Evolutionary conservation across 2,113 vertebrate species (phyloP).

Genomic region (Miniopterus natalensis): DNA sequence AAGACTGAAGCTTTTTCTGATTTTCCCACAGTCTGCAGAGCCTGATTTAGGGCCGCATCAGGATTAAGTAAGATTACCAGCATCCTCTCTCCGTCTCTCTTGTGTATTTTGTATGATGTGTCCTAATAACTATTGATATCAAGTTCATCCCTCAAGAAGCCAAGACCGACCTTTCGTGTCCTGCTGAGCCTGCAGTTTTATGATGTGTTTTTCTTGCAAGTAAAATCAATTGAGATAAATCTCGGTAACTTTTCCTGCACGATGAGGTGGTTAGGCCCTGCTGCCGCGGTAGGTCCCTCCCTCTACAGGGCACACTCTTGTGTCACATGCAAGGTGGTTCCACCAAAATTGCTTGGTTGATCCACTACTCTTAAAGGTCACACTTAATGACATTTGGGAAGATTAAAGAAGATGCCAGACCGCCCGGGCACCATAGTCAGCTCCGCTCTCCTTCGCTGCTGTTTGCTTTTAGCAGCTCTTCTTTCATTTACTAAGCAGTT

Average conservation of each 20-base stretch:
- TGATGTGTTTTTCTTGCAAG: conserved; percentile 86
- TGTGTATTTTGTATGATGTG: conserved; percentile 85
- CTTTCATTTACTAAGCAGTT: conserved; percentile 76
- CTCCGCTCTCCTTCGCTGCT: conserved; percentile 44
- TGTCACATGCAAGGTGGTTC: conserved; percentile 54
- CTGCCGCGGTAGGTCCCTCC: conserved; percentile 40
- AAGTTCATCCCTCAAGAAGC: conserved; percentile 88
- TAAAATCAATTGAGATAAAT: conserved; percentile 89
- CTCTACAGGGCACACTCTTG: not conserved
- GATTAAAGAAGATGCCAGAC: conserved; percentile 78
- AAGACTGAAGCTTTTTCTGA: conserved; percentile 71
- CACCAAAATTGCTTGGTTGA: conserved; percentile 80
- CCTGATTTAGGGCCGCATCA: conserved; percentile 77
- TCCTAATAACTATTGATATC: conserved; percentile 91
- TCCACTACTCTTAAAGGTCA: conserved; percentile 88
- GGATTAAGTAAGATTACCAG: conserved; percentile 90
- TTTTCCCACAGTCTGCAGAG: conserved; percentile 91
- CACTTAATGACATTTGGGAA: conserved; percentile 83
- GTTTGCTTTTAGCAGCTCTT: conserved; percentile 75
- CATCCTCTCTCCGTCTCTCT: conserved; percentile 83
- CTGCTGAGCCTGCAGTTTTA: conserved; percentile 88
- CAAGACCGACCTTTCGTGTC: conserved; percentile 87
- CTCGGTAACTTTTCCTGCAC: conserved; percentile 85
- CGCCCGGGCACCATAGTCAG: conserved; percentile 52
- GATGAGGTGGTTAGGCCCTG: conserved; percentile 65